Evolutionary conservation across 2,797 vertebrate genomes (phyloP).

Genomic region (Danio choprae): DNA sequence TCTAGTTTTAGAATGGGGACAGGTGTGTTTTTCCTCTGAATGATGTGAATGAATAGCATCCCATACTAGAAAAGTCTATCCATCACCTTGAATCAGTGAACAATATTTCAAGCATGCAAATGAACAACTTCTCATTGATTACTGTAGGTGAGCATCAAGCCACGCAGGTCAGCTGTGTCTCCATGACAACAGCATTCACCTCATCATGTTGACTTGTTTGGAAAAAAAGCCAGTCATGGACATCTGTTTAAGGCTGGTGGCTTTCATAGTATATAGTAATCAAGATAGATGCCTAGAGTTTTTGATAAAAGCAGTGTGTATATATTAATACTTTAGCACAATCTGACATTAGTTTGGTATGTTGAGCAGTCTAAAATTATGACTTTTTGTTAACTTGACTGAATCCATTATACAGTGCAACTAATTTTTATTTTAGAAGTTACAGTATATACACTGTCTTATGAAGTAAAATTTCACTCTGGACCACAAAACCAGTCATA

Average conservation of each 20-base stretch:
- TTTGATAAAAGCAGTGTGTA: neutral
- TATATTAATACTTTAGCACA: neutral
- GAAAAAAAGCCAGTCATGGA: neutral
- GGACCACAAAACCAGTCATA: no score
- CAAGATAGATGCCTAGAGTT: neutral
- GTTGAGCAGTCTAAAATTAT: neutral
- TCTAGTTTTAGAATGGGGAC: neutral
- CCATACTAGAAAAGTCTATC: neutral
- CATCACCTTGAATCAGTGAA: neutral
- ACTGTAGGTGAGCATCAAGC: neutral
- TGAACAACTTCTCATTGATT: neutral
- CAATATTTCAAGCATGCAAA: conserved; percentile 33
- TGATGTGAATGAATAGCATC: neutral
- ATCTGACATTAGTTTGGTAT: neutral
- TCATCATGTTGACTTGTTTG: conserved; percentile 18
- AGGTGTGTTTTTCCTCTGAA: neutral
- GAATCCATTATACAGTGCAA: no score
- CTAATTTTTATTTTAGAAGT: no score
- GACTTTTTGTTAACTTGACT: neutral
- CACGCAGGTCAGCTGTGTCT: neutral
- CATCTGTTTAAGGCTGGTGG: neutral
- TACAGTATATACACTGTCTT: no score
- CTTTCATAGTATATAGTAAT: neutral
- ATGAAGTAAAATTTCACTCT: no score
- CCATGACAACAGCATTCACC: conserved; percentile 1